A percentile compares a stretch with the other conserved stretches of the same genome.
phyloP scores from a whole-genome alignment of 2,888 invertebrate genomes.

The Diloba caeruleocephala region DNA sequence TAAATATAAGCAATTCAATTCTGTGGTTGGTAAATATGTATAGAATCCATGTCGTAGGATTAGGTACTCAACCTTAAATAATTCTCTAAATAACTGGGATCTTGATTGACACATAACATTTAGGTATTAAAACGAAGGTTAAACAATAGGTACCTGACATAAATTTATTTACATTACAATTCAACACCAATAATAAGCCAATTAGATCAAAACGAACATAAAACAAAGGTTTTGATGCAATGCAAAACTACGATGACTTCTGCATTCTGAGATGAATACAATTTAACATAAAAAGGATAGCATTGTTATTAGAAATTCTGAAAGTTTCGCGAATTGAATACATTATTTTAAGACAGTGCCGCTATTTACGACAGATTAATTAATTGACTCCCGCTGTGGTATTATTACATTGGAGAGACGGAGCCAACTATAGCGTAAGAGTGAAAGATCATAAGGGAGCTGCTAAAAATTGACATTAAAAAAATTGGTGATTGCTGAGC shows the following conservation, averaged over 20 bases:
- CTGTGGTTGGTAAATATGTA: constrained; percentile 7
- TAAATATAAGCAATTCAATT: constrained; percentile 23
- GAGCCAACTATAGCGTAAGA: no score
- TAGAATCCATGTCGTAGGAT: constrained; percentile 3
- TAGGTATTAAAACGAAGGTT: constrained; percentile 4
- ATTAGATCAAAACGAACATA: constrained; percentile 31
- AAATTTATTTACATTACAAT: constrained; percentile 19
- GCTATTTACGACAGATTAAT: no score
- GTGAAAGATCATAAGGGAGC: no score
- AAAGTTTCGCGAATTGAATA: no score
- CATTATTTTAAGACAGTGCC: no score
- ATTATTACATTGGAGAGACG: no score
- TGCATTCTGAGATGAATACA: constrained; percentile 20
- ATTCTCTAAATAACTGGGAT: constrained; percentile 15
- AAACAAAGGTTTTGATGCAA: constrained; percentile 31
- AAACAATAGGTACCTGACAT: not conserved
- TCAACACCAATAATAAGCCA: constrained; percentile 45
- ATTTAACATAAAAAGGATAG: constrained; percentile 24
- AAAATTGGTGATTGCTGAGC: no score
- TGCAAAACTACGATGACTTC: constrained; percentile 27
- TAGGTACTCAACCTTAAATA: constrained; percentile 11
- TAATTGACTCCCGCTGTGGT: no score
- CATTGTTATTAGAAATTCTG: no score
- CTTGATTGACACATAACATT: constrained; percentile 5
- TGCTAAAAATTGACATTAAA: no score